Conservation (phyloP, 2,888 invertebrate genomes). For the Nomada lathburiana region DNA sequence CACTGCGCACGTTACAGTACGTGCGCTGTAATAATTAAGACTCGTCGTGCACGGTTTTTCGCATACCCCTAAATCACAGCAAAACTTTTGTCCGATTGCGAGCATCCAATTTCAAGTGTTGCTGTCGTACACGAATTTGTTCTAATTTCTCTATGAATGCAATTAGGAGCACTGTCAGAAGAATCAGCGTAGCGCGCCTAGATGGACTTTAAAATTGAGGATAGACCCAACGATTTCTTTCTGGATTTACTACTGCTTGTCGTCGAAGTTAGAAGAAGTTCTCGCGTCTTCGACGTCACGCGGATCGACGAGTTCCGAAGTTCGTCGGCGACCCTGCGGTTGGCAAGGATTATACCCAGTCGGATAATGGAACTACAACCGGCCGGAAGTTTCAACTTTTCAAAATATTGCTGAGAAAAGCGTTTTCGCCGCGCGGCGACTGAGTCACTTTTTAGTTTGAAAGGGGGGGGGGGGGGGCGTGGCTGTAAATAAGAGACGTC, state of each 20-base stretch:
- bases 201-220: too few species aligned
- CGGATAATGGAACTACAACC: conserved; percentile 24
- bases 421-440: neutral
- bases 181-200: neutral
- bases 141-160: conserved; percentile 20
- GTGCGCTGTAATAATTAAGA: too few species aligned
- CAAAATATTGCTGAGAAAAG: conserved; percentile 15
- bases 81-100: too few species aligned
- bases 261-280: conserved; percentile 1
- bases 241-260: neutral
- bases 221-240: neutral
- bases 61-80: too few species aligned
- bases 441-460: conserved; percentile 25
- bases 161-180: conserved; percentile 35
- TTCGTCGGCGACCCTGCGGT: neutral
- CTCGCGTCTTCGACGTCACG: neutral
- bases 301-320: neutral
- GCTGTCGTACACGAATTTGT: conserved; percentile 12
- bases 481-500: neutral
- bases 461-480: neutral
- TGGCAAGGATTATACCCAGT: neutral
- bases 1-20: too few species aligned
- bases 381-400: neutral
- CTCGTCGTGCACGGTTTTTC: too few species aligned
- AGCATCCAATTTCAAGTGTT: too few species aligned